Conservation (phyloP, 2,888 invertebrate species). For the Amblyjoppa fuscipennis region DNA sequence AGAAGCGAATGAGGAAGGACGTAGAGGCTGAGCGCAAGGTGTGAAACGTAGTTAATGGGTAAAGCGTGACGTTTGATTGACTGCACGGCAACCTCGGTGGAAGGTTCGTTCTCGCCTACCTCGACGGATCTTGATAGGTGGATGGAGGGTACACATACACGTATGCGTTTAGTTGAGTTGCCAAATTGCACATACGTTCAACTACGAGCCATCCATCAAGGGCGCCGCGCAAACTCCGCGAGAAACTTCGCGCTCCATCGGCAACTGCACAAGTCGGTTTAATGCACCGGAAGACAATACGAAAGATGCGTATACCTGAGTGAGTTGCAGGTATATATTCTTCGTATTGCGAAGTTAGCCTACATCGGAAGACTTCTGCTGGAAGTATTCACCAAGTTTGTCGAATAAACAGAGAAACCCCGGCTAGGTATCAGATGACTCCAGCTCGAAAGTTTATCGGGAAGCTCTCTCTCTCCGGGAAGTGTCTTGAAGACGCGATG, state of each 20-base stretch:
- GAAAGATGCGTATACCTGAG: conserved; percentile 22
- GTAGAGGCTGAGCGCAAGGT: conserved; percentile 52
- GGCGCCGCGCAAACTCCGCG: conserved; percentile 26
- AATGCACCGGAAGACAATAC: conserved; percentile 18
- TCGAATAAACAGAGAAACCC: conserved; percentile 30
- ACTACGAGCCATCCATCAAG: conserved; percentile 41
- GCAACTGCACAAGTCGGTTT: background rate
- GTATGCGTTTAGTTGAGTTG: conserved; percentile 40
- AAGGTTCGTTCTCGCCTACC: conserved; percentile 42
- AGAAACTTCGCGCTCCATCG: conserved; percentile 25
- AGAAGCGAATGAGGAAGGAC: conserved; percentile 24
- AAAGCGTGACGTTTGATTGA: conserved; percentile 65
- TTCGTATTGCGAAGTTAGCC: background rate
- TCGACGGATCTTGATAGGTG: conserved; percentile 55
- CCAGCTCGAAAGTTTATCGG: conserved; percentile 4
- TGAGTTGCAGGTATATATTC: conserved; percentile 7
- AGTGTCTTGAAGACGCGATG: background rate
- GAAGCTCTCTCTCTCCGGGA: background rate
- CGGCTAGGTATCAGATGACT: conserved; percentile 8
- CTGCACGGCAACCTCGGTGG: conserved; percentile 58
- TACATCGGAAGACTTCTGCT: background rate
- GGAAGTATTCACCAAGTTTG: conserved; percentile 16
- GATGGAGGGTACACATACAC: conserved; percentile 14
- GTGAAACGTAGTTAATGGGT: conserved; percentile 66
- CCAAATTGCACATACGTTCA: conserved; percentile 39